Evolutionary conservation across 2,797 vertebrate genomes (phyloP).

Genomic region (Cottoperca gobio): DNA sequence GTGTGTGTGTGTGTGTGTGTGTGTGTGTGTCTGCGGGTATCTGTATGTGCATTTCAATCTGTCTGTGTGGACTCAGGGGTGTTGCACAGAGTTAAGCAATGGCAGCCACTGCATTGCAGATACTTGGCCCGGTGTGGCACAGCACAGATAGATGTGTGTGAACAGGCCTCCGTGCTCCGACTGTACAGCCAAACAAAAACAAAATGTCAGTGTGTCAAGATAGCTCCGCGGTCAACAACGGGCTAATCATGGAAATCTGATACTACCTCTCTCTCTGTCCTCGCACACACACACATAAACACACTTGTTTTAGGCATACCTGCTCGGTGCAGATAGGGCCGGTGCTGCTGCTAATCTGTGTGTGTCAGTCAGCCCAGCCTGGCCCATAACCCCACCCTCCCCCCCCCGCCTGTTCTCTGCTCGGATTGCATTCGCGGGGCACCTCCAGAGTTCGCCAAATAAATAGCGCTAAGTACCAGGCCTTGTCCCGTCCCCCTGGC

Average conservation of each 20-base stretch:
- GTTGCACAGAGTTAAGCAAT: conserved; percentile 50
- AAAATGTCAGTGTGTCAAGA: conserved; percentile 59
- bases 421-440: conserved; percentile 32
- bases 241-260: conserved; percentile 52
- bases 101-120: conserved; percentile 82
- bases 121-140: conserved; percentile 56
- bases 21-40: conserved; percentile 3
- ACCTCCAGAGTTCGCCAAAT: conserved; percentile 52
- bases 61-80: conserved; percentile 35
- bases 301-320: conserved; percentile 46
- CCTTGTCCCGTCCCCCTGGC: conserved; percentile 53
- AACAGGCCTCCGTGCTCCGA: conserved; percentile 31
- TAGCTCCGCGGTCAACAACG: conserved; percentile 37
- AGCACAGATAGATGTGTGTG: conserved; percentile 54
- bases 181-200: conserved; percentile 44
- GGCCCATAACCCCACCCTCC: conserved; percentile 8
- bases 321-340: conserved; percentile 59
- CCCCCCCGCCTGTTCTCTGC: not conserved
- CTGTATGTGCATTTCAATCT: conserved; percentile 16
- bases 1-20: not conserved
- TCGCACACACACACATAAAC: conserved; percentile 3
- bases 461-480: conserved; percentile 61
- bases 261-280: not conserved
- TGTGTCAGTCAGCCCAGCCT: conserved; percentile 42
- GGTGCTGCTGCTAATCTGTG: conserved; percentile 52